Conservation (phyloP, 2,797 vertebrate genomes). For the Hippoglossus hippoglossus region DNA sequence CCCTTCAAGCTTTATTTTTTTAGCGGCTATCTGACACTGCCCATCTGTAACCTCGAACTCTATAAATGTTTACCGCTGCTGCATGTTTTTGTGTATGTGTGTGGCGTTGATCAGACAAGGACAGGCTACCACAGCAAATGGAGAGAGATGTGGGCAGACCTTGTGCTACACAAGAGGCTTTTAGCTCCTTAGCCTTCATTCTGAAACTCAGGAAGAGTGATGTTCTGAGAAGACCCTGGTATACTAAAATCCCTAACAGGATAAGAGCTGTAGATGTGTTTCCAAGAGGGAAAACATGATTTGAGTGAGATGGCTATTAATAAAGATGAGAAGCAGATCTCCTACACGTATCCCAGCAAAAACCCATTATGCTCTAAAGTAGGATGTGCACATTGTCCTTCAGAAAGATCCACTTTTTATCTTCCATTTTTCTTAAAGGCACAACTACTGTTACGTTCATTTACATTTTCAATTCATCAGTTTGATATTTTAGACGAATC, state of each 20-base stretch:
- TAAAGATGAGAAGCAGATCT: slow-evolving; percentile 55
- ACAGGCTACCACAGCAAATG: slow-evolving; percentile 76
- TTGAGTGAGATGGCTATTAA: slow-evolving; percentile 58
- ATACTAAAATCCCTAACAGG: slow-evolving; percentile 46
- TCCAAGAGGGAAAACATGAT: slow-evolving; percentile 52
- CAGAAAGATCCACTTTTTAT: slow-evolving; percentile 14
- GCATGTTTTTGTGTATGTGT: slow-evolving; percentile 25
- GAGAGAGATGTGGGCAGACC: slow-evolving; percentile 71
- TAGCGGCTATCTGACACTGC: slow-evolving; percentile 66
- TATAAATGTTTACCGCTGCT: slow-evolving; percentile 30
- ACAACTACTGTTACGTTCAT: not conserved
- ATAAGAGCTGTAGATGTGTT: slow-evolving; percentile 70
- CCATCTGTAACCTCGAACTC: slow-evolving; percentile 67
- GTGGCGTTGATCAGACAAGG: slow-evolving; percentile 61
- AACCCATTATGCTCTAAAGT: slow-evolving; percentile 15
- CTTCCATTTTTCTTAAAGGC: not conserved
- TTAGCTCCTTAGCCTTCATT: slow-evolving; percentile 73
- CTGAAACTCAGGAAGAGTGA: slow-evolving; percentile 58
- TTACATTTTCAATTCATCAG: slow-evolving; percentile 19
- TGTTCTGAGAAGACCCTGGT: slow-evolving; percentile 56
- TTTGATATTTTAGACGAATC: slow-evolving; percentile 37
- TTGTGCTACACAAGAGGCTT: slow-evolving; percentile 66
- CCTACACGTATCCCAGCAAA: slow-evolving; percentile 34
- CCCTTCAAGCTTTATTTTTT: slow-evolving; percentile 70
- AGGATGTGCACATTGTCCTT: slow-evolving; percentile 11